phyloP scores from a whole-genome alignment of 2,888 invertebrate species.

The Drosophila falleni region DNA sequence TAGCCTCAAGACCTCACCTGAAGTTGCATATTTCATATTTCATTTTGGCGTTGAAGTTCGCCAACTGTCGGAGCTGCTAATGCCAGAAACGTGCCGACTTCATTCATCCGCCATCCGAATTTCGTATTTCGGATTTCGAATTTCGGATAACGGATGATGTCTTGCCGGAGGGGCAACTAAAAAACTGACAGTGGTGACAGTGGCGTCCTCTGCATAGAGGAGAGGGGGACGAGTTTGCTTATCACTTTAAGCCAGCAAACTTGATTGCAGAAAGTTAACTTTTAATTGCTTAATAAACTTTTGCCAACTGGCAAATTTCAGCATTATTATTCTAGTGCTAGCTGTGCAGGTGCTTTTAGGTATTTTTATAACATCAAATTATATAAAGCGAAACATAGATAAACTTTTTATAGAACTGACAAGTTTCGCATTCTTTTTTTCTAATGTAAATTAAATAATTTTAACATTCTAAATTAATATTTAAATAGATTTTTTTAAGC shows the following conservation, averaged over 20 bases:
- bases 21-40: slow-evolving; percentile 63
- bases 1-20: slow-evolving; percentile 66
- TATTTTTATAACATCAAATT: neutral
- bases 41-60: slow-evolving; percentile 64
- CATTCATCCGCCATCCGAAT: no score
- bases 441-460: no score
- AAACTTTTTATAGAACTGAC: no score
- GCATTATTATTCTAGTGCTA: neutral
- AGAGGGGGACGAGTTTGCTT: neutral
- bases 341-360: neutral
- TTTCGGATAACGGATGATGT: neutral
- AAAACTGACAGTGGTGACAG: neutral
- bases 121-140: neutral
- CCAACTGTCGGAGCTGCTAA: slow-evolving; percentile 58
- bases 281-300: slow-evolving; percentile 21
- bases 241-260: neutral
- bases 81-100: slow-evolving; percentile 75
- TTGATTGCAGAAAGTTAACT: no score
- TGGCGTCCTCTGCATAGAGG: neutral
- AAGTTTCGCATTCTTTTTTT: no score
- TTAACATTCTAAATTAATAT: no score
- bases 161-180: neutral
- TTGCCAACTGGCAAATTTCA: slow-evolving; percentile 1
- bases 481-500: no score
- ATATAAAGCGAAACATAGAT: no score